These are phyloP conservation scores for Periplaneta americana DNA, from an alignment of 1,140 invertebrate genomes.

Conservation along the genomic window DNA sequence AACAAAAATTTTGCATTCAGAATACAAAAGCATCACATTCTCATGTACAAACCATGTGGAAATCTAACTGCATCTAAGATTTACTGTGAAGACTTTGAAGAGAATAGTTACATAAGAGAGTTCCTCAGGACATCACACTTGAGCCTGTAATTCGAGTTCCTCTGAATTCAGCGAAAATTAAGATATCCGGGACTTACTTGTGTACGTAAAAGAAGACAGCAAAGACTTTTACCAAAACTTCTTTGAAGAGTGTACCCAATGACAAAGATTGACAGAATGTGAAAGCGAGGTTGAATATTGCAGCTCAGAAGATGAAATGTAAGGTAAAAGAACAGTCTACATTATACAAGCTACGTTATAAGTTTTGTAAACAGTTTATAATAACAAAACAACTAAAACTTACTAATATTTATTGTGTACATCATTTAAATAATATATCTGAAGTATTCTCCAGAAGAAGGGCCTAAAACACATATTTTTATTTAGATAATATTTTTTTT, in stretches of 20 bases:
- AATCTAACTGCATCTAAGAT: neutral
- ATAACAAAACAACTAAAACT: neutral
- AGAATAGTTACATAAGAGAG: neutral
- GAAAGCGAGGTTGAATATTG: neutral
- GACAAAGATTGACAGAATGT: neutral
- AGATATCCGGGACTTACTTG: neutral
- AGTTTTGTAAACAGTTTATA: neutral
- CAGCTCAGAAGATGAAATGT: neutral
- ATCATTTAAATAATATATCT: too few species aligned
- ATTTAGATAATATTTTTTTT: neutral
- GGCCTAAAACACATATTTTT: neutral
- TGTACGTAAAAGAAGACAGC: neutral
- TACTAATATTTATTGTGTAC: neutral
- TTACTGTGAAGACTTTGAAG: neutral
- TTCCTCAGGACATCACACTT: neutral
- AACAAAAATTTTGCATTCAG: neutral
- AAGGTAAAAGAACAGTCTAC: neutral
- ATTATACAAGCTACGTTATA: neutral
- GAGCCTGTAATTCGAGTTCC: neutral
- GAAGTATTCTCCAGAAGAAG: neutral
- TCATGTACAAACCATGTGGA: neutral
- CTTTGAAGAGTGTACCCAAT: neutral
- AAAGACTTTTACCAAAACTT: neutral
- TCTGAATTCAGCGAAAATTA: neutral
- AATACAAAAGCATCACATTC: neutral